Conservation (phyloP, 2,888 invertebrate genomes). For the Desoria tigrina region DNA sequence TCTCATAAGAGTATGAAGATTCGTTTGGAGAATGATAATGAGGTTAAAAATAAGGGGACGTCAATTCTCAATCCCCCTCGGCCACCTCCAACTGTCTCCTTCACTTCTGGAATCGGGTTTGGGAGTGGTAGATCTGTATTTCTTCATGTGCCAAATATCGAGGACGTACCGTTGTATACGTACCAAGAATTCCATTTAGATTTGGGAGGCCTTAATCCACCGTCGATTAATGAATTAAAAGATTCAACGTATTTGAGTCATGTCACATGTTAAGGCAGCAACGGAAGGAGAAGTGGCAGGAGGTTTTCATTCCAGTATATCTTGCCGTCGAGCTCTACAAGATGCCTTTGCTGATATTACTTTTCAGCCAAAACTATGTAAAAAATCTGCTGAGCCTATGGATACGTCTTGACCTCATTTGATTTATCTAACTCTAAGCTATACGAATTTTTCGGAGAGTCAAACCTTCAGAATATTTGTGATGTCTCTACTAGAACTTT, state of each 20-base stretch:
- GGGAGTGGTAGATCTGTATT: slow-evolving; percentile 67
- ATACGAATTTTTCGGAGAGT: no score
- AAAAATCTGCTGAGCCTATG: slow-evolving; percentile 16
- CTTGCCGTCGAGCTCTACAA: slow-evolving; percentile 82
- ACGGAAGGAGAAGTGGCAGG: slow-evolving; percentile 77
- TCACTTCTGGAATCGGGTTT: slow-evolving; percentile 78
- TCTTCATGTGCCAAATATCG: slow-evolving; percentile 69
- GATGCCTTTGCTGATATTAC: slow-evolving; percentile 74
- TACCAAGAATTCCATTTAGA: slow-evolving; percentile 66
- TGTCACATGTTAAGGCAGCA: slow-evolving; percentile 77
- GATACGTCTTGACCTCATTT: slow-evolving; percentile 28
- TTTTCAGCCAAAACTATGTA: slow-evolving; percentile 37
- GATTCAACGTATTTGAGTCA: slow-evolving; percentile 67
- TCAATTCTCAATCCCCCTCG: not conserved
- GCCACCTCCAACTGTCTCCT: slow-evolving; percentile 29
- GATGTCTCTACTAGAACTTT: no score
- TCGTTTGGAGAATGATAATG: slow-evolving; percentile 60
- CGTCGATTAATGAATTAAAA: slow-evolving; percentile 66
- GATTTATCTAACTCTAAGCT: not conserved
- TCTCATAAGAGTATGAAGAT: slow-evolving; percentile 57
- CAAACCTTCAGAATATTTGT: no score
- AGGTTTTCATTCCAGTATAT: slow-evolving; percentile 78
- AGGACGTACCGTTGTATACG: slow-evolving; percentile 74
- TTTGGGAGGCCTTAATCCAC: slow-evolving; percentile 74
- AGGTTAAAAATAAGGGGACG: slow-evolving; percentile 54